Evolutionary conservation across 2,797 vertebrate species (phyloP).

Genomic region (Karalla daura): DNA sequence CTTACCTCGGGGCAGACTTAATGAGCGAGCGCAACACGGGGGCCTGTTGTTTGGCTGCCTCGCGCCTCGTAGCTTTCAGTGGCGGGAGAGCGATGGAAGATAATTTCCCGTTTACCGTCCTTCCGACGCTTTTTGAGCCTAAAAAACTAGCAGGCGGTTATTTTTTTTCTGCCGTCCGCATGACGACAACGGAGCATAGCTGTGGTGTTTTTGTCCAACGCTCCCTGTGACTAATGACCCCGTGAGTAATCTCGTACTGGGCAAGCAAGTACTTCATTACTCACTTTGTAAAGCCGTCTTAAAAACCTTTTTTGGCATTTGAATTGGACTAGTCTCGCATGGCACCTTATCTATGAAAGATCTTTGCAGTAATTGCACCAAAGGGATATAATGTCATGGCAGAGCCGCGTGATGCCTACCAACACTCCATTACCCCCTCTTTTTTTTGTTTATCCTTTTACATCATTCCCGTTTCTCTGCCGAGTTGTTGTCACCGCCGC

Average conservation of each 20-base stretch:
- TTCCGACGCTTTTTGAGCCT: constrained; percentile 38
- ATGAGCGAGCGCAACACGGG: constrained; percentile 80
- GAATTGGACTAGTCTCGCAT: constrained; percentile 45
- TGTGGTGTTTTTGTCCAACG: constrained; percentile 56
- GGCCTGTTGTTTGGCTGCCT: constrained; percentile 74
- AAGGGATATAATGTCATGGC: constrained; percentile 48
- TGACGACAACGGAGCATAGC: constrained; percentile 44
- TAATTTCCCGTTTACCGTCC: constrained; percentile 63
- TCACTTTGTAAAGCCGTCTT: constrained; percentile 56
- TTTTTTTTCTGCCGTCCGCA: constrained; percentile 30
- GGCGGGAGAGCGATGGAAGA: constrained; percentile 7
- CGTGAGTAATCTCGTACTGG: constrained; percentile 51
- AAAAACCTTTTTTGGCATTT: constrained; percentile 62
- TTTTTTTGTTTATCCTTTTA: constrained; percentile 74
- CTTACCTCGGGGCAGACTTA: constrained; percentile 85
- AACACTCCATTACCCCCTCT: constrained; percentile 61
- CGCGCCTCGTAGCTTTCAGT: constrained; percentile 32
- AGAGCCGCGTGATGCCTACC: constrained; percentile 43
- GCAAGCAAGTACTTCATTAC: constrained; percentile 56
- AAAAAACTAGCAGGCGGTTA: constrained; percentile 19
- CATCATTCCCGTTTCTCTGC: constrained; percentile 48
- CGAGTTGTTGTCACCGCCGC: constrained; percentile 59
- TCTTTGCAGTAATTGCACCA: constrained; percentile 49
- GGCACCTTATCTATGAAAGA: constrained; percentile 63
- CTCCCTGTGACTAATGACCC: constrained; percentile 61